A percentile compares a stretch with the other conserved stretches of the same genome.
These are phyloP conservation scores for Nanger granti DNA, from an alignment of 2,113 vertebrate species.

Conservation along the genomic window DNA sequence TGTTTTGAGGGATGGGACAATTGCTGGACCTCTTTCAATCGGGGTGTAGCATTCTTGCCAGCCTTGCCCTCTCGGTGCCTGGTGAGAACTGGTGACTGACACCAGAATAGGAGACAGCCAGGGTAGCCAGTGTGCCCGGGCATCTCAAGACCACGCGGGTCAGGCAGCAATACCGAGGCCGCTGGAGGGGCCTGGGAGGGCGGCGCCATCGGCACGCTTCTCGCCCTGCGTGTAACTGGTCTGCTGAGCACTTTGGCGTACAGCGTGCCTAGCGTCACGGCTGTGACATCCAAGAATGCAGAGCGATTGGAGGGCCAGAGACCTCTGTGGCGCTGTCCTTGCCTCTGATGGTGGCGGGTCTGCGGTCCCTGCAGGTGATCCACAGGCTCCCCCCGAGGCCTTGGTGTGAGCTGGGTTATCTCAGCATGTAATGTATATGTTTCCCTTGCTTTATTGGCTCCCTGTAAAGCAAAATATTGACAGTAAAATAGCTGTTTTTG, in stretches of 20 bases:
- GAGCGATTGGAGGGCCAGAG: constrained; percentile 16
- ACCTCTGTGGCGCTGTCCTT: constrained; percentile 37
- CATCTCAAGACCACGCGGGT: background rate
- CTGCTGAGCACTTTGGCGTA: background rate
- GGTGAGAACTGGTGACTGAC: background rate
- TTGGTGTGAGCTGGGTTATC: constrained; percentile 58
- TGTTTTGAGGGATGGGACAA: background rate
- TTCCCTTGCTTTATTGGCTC: constrained; percentile 72
- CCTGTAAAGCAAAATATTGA: constrained; percentile 79
- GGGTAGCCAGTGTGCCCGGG: background rate
- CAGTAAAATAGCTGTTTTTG: constrained; percentile 77
- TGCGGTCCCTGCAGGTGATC: constrained; percentile 39
- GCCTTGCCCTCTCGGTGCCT: background rate
- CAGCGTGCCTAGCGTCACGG: background rate
- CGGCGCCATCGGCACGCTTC: fast-evolving
- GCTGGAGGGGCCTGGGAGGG: background rate
- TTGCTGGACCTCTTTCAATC: background rate
- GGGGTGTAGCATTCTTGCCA: no score
- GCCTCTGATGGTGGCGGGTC: background rate
- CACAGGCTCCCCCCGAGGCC: constrained; percentile 30
- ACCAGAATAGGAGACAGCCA: no score
- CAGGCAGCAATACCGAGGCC: background rate
- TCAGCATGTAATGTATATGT: constrained; percentile 57
- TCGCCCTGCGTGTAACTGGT: background rate
- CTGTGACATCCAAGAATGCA: background rate